Percentiles rank a stretch among this genome's conserved stretches.
phyloP scores from a whole-genome alignment of 2,888 invertebrate genomes.

The Entomobrya multifasciata region DNA sequence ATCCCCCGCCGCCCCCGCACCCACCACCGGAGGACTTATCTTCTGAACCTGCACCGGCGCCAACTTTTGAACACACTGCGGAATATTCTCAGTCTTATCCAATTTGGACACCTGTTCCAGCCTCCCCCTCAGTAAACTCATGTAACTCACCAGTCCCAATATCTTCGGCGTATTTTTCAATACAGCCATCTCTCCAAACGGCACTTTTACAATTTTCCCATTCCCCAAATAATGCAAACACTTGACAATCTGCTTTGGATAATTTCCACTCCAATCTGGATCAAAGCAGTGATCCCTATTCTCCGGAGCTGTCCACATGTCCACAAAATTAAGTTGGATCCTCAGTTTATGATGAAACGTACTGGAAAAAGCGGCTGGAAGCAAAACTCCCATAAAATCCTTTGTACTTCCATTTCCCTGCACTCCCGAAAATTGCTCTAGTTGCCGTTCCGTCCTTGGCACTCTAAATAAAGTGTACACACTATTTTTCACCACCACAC shows the following conservation, averaged over 20 bases:
- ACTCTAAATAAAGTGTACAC: constrained; percentile 73
- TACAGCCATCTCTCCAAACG: not conserved
- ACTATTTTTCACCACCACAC: constrained; percentile 39
- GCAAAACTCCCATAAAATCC: constrained; percentile 67
- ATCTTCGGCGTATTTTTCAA: not conserved
- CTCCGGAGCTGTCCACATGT: constrained; percentile 72
- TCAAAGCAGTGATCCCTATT: constrained; percentile 16
- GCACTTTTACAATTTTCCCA: constrained; percentile 66
- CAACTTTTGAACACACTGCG: constrained; percentile 37
- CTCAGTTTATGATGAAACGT: constrained; percentile 68
- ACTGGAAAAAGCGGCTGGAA: constrained; percentile 73
- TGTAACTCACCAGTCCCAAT: constrained; percentile 45
- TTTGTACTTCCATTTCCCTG: constrained; percentile 62
- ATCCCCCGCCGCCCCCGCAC: too few relatives aligned
- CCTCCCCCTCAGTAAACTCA: not conserved
- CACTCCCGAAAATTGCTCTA: constrained; percentile 64
- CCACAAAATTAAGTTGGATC: constrained; percentile 76
- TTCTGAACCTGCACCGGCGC: constrained; percentile 46
- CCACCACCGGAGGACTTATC: constrained; percentile 52
- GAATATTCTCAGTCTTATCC: constrained; percentile 62
- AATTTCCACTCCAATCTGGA: constrained; percentile 35
- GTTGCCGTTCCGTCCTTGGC: constrained; percentile 71
- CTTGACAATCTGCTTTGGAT: constrained; percentile 68
- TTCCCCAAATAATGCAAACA: constrained; percentile 73
- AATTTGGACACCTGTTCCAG: constrained; percentile 23